Conservation (phyloP, 1,140 invertebrate species). For the Mya arenaria region DNA sequence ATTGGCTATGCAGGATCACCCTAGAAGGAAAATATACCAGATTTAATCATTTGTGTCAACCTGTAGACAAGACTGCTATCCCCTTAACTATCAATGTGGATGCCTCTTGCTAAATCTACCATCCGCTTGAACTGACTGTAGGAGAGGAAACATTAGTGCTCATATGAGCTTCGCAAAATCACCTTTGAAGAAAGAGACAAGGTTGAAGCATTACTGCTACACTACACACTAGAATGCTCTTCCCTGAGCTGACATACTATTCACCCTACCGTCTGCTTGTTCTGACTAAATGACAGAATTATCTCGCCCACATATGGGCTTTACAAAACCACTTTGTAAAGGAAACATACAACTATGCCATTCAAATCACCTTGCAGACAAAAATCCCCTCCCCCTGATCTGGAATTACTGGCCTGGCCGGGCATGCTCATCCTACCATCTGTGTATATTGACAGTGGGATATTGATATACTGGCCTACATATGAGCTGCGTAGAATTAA, state of each 20-base stretch:
- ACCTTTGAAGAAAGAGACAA: constrained; percentile 86
- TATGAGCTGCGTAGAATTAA: too few species aligned
- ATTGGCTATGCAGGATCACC: too few species aligned
- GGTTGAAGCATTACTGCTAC: too few species aligned
- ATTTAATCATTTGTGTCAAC: constrained; percentile 72
- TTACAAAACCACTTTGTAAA: too few species aligned
- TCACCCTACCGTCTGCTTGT: too few species aligned
- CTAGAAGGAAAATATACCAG: too few species aligned
- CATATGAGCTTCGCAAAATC: constrained; percentile 91
- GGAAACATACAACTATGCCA: too few species aligned
- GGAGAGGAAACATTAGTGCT: constrained; percentile 90
- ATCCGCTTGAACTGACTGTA: constrained; percentile 96
- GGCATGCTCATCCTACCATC: constrained; percentile 95
- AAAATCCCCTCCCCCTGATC: constrained; percentile 89
- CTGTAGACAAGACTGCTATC: constrained; percentile 85
- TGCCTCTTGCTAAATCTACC: constrained; percentile 92
- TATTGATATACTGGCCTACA: too few species aligned
- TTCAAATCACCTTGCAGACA: constrained; percentile 73
- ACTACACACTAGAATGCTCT: too few species aligned
- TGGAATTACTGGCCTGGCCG: constrained; percentile 90
- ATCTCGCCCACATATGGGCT: too few species aligned
- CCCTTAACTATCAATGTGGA: constrained; percentile 89
- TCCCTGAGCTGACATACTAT: too few species aligned
- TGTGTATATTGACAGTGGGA: constrained; percentile 93
- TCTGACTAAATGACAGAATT: too few species aligned